Evolutionary conservation across 2,797 vertebrate genomes (phyloP).

Genomic region (Xiphorhynchus erythropygius): DNA sequence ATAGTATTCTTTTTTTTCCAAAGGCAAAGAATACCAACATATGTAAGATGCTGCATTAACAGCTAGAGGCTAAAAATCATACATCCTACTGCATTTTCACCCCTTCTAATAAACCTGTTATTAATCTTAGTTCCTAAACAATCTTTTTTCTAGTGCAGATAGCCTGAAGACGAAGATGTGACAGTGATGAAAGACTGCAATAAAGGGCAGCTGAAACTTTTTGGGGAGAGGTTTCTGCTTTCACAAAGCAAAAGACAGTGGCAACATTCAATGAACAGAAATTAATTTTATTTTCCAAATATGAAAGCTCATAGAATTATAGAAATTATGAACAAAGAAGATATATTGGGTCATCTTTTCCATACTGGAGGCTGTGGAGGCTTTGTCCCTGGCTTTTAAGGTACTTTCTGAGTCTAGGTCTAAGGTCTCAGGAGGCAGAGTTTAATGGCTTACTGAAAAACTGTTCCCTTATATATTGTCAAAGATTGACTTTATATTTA

Average conservation of each 20-base stretch:
- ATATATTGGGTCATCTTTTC: conserved; percentile 27
- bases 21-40: background rate
- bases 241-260: background rate
- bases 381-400: background rate
- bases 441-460: conserved; percentile 19
- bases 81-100: conserved; percentile 31
- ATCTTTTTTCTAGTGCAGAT: conserved; percentile 29
- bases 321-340: conserved; percentile 13
- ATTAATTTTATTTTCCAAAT: conserved; percentile 47
- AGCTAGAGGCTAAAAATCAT: conserved; percentile 29
- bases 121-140: conserved; percentile 42
- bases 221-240: conserved; percentile 24
- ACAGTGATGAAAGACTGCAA: conserved; percentile 60
- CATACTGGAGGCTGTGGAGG: background rate
- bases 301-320: conserved; percentile 28
- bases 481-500: conserved; percentile 18
- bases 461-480: background rate
- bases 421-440: background rate
- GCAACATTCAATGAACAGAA: conserved; percentile 15
- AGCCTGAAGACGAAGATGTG: conserved; percentile 34
- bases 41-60: background rate
- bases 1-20: background rate
- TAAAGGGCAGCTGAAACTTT: conserved; percentile 59
- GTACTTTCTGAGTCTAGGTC: background rate
- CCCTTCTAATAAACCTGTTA: conserved; percentile 29